Evolutionary conservation across 2,797 vertebrate species (phyloP).

Genomic region (Hyperoplus lanceolatus): DNA sequence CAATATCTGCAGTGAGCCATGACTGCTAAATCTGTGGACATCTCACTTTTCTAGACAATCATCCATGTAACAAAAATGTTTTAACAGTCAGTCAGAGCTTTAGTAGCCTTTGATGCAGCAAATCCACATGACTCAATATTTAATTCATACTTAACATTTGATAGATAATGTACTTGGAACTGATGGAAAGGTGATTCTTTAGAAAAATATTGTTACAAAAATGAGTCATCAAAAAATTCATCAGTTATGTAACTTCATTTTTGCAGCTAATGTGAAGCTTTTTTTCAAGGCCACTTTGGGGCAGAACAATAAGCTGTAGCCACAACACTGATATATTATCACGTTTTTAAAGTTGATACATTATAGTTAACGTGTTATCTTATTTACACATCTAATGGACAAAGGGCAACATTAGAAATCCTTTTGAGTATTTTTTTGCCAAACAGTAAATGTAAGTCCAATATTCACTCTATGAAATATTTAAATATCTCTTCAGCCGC

Average conservation of each 20-base stretch:
- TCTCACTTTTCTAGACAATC: conserved; percentile 36
- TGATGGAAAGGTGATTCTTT: neutral
- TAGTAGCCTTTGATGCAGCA: neutral
- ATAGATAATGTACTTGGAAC: conserved; percentile 1
- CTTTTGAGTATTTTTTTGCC: neutral
- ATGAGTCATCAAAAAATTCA: neutral
- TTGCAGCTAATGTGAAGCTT: neutral
- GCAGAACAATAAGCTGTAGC: conserved; percentile 9
- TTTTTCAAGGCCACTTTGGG: neutral
- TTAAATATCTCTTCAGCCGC: neutral
- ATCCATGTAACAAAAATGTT: neutral
- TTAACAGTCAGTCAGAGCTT: neutral
- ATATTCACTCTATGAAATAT: neutral
- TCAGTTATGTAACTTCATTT: neutral
- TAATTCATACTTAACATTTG: neutral
- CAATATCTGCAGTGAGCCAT: conserved; percentile 42
- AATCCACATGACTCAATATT: neutral
- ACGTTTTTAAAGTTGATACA: neutral
- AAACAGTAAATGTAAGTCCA: neutral
- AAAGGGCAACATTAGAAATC: neutral
- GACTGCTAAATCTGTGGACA: conserved; percentile 26
- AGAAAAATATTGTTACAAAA: neutral
- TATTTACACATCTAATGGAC: conserved; percentile 1
- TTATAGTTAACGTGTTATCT: neutral
- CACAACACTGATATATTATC: neutral